Conservation (phyloP, 2,888 invertebrate species). For the Chrysolina haemoptera region DNA sequence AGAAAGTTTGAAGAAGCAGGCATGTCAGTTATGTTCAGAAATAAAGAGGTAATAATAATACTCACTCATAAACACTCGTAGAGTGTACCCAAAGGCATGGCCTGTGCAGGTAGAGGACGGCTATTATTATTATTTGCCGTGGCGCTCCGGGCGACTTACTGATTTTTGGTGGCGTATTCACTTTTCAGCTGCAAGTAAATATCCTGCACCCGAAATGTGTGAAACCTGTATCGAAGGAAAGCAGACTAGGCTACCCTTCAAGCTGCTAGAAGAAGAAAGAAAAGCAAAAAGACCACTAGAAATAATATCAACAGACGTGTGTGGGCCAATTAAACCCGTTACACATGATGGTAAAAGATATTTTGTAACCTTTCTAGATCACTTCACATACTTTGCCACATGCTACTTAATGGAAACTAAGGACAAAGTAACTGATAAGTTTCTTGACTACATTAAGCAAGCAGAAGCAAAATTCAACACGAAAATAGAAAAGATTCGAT, state of each 20-base stretch:
- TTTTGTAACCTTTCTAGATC: constrained; percentile 42
- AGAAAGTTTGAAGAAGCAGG: constrained; percentile 31
- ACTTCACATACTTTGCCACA: constrained; percentile 36
- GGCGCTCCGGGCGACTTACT: too few species aligned
- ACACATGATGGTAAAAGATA: constrained; percentile 41
- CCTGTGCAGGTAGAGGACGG: too few species aligned
- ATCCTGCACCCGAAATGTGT: constrained; percentile 25
- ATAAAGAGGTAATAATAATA: constrained; percentile 25
- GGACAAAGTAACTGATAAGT: constrained; percentile 31
- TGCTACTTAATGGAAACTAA: constrained; percentile 38
- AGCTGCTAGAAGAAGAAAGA: constrained; percentile 20
- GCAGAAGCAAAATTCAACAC: too few species aligned
- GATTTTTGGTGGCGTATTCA: too few species aligned
- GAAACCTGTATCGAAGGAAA: constrained; percentile 36
- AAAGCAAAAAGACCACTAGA: constrained; percentile 37
- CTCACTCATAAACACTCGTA: too few species aligned
- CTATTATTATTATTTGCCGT: too few species aligned
- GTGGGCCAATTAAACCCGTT: constrained; percentile 42
- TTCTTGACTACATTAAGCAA: constrained; percentile 47
- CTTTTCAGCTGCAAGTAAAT: too few species aligned
- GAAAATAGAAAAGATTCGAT: too few species aligned
- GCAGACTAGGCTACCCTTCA: constrained; percentile 28
- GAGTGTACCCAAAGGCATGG: too few species aligned
- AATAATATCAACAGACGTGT: constrained; percentile 40
- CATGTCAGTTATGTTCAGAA: constrained; percentile 20